Percentiles rank a stretch among this genome's conserved stretches.
phyloP scores from a whole-genome alignment of 2,888 invertebrate genomes.

The Morpho helenor region DNA sequence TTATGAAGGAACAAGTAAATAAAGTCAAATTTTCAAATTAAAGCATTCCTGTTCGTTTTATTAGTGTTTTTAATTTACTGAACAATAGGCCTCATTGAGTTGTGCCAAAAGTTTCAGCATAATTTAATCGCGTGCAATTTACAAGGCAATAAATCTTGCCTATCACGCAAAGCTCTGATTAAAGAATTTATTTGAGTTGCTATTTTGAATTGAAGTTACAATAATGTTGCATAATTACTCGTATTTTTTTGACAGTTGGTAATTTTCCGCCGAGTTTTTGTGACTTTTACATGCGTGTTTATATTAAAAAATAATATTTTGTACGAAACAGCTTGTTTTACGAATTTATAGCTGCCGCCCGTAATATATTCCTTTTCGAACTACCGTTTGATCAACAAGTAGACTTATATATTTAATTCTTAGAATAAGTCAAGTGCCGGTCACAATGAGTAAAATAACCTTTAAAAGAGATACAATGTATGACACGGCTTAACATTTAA shows the following conservation, averaged over 20 bases:
- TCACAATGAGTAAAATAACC: no score
- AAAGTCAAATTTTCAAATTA: background rate
- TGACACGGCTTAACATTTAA: no score
- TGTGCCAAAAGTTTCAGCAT: conserved; percentile 31
- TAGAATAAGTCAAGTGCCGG: no score
- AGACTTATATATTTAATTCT: background rate
- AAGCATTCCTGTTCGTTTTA: conserved; percentile 16
- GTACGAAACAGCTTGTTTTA: background rate
- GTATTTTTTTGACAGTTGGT: background rate
- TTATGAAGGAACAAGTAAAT: background rate
- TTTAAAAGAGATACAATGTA: no score
- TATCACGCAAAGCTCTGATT: conserved; percentile 28
- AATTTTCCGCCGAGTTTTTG: background rate
- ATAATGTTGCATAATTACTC: background rate
- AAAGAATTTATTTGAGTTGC: conserved; percentile 24
- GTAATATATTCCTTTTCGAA: background rate
- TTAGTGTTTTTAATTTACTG: conserved; percentile 24
- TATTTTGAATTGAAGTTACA: conserved; percentile 10
- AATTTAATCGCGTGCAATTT: conserved; percentile 34
- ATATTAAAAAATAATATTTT: background rate
- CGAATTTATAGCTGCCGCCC: background rate
- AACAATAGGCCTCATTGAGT: conserved; percentile 28
- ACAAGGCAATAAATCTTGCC: conserved; percentile 29
- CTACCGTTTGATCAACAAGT: background rate
- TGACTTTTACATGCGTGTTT: no score